Conservation (phyloP, 1,140 invertebrate genomes). For the Telenomus remus region DNA sequence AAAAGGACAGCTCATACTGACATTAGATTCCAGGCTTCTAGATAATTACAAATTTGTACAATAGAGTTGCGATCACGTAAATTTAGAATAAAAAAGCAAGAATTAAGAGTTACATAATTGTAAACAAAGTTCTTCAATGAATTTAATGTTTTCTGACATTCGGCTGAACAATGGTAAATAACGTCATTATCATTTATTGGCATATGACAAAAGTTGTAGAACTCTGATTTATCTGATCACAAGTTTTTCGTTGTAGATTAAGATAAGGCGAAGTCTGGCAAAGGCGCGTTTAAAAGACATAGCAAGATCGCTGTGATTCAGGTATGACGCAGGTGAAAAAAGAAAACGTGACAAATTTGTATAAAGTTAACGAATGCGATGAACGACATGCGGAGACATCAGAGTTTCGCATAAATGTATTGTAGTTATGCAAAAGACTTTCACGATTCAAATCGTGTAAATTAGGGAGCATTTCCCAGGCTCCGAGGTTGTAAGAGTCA, state of each 20-base stretch:
- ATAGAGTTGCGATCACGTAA: too few relatives aligned
- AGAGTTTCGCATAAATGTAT: background rate
- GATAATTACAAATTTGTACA: too few relatives aligned
- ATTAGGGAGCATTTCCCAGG: background rate
- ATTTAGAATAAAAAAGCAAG: too few relatives aligned
- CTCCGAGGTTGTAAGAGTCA: background rate
- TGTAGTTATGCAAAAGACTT: background rate
- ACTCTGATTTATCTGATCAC: background rate
- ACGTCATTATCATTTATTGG: background rate
- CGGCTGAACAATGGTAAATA: background rate
- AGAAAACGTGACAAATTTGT: background rate
- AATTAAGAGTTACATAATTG: too few relatives aligned
- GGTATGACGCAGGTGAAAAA: background rate
- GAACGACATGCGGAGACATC: conserved; percentile 1
- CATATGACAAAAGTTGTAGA: conserved; percentile 4
- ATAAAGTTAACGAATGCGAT: background rate
- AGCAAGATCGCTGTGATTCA: background rate
- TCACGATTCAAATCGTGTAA: background rate
- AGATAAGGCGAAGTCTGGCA: background rate
- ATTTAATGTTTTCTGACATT: background rate
- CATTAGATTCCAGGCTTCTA: too few relatives aligned
- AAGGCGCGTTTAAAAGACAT: background rate
- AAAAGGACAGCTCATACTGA: too few relatives aligned
- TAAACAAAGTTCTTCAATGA: background rate
- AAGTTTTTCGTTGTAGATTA: background rate